Base-by-base conservation (phyloP, 23 tunicate genomes). In the Phallusia fumigata region DNA sequence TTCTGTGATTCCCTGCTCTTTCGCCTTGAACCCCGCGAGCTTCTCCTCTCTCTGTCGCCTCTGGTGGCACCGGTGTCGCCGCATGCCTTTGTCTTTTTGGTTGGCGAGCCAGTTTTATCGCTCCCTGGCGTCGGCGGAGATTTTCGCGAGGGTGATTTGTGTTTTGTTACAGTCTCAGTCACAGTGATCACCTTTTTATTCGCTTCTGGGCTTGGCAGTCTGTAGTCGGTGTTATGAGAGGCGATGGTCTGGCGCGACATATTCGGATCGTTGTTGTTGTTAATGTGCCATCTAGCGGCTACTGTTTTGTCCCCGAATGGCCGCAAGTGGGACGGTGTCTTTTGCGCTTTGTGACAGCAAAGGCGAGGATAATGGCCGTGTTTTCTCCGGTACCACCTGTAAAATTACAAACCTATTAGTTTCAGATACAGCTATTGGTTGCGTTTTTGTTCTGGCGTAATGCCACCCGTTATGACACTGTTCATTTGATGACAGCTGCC, bases 361-460 rank as follows among this genome's bases (percentile, higher is more conserved):
- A 79, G 83, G 52, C 78, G 78, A 24, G 88, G 88, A 77, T 81
- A 85, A 19, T 34, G 79, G 31, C 88, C 88, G 26, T 34, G 65
- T 85, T 65, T 85, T 16, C 88, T 64, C 18, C 88, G 83, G 35
- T 65, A 78, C 74, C 88, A 85, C 88, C 88, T 85, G n/a, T 24
- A 32, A 33, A 2, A 32, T 8, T 5, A 31, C 36, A 33, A 33
- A 32, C 13, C 13, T 19, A 74, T 74, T 74, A 33, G 45, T 74
- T 3, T 74, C 5, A 40, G 47, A 40, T 10, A 40, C 47, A 40
- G 10, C n/a, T 40, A 40, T 40, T 40, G 47, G 47, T 40, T 10
- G 47, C 10, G 10, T 40, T 40, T 40, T n/a, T n/a, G n/a, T n/a
- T n/a, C n/a, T n/a, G n/a, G n/a, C n/a, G n/a, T n/a, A n/a, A n/a